These are phyloP conservation scores for Agrochola lychnidis DNA, from an alignment of 2,888 invertebrate genomes.

Conservation along the genomic window DNA sequence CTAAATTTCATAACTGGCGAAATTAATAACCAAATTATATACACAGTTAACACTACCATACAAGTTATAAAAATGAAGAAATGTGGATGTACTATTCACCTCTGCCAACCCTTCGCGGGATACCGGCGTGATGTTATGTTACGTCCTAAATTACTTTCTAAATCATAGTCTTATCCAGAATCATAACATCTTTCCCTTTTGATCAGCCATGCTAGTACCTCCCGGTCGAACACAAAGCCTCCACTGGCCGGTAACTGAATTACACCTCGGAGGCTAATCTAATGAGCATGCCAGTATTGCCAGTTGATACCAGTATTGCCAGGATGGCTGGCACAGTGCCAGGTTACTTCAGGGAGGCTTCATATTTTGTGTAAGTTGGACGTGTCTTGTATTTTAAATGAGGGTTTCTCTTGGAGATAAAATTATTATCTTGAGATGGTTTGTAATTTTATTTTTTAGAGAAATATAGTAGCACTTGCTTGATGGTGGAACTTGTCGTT, in stretches of 20 bases:
- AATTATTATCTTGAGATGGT: constrained; percentile 25
- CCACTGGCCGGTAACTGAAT: constrained; percentile 50
- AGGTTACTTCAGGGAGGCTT: constrained; percentile 30
- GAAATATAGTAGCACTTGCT: too few relatives aligned
- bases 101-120: not conserved
- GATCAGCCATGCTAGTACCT: constrained; percentile 16
- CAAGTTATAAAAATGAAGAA: not conserved
- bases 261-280: constrained; percentile 53
- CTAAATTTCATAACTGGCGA: not conserved
- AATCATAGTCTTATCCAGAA: not conserved
- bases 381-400: constrained; percentile 55
- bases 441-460: constrained; percentile 23
- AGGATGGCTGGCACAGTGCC: constrained; percentile 40
- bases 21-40: not conserved
- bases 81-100: not conserved
- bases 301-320: constrained; percentile 14
- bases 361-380: constrained; percentile 49
- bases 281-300: constrained; percentile 42
- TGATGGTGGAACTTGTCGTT: too few relatives aligned
- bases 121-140: not conserved
- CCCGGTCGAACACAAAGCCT: constrained; percentile 41
- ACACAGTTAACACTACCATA: not conserved
- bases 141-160: not conserved
- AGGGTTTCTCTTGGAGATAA: constrained; percentile 34
- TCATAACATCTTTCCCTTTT: not conserved